Evolutionary conservation across 2,888 invertebrate genomes (phyloP).

Genomic region (Hydraecia micacea): DNA sequence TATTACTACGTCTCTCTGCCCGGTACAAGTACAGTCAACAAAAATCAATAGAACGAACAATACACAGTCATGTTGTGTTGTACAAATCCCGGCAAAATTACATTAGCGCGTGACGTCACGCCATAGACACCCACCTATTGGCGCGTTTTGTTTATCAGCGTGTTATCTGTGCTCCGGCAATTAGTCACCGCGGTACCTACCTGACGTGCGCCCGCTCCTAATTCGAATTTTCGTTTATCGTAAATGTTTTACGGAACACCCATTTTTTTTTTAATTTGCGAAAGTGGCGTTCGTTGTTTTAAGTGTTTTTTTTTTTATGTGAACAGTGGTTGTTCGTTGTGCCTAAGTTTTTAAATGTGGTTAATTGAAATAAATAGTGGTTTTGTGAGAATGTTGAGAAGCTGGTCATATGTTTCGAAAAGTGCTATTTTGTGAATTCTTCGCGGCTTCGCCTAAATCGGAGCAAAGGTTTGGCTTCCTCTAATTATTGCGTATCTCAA

Average conservation of each 20-base stretch:
- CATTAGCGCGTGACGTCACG: slow-evolving; percentile 73
- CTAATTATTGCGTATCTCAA: background rate
- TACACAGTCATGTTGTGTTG: slow-evolving; percentile 35
- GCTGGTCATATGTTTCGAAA: slow-evolving; percentile 73
- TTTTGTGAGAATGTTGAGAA: slow-evolving; percentile 27
- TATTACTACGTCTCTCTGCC: background rate
- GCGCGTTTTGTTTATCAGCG: slow-evolving; percentile 78
- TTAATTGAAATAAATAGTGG: slow-evolving; percentile 1
- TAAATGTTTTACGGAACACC: slow-evolving; percentile 52
- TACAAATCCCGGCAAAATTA: slow-evolving; percentile 77
- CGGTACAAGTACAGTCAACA: slow-evolving; percentile 36
- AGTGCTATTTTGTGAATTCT: slow-evolving; percentile 78
- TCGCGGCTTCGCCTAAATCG: slow-evolving; percentile 65
- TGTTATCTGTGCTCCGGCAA: slow-evolving; percentile 82
- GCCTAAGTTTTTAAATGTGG: background rate
- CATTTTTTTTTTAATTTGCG: slow-evolving; percentile 32
- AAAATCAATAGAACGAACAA: slow-evolving; percentile 65
- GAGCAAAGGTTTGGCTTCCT: slow-evolving; percentile 70
- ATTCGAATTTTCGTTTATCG: slow-evolving; percentile 57
- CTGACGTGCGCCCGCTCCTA: slow-evolving; percentile 71
- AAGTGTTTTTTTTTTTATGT: slow-evolving; percentile 4
- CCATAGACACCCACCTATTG: slow-evolving; percentile 67
- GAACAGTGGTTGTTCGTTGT: slow-evolving; percentile 9
- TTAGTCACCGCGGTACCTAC: slow-evolving; percentile 80
- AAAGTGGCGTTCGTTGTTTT: slow-evolving; percentile 18